phyloP scores from a whole-genome alignment of 2,113 vertebrate species.

The Procavia capensis region DNA sequence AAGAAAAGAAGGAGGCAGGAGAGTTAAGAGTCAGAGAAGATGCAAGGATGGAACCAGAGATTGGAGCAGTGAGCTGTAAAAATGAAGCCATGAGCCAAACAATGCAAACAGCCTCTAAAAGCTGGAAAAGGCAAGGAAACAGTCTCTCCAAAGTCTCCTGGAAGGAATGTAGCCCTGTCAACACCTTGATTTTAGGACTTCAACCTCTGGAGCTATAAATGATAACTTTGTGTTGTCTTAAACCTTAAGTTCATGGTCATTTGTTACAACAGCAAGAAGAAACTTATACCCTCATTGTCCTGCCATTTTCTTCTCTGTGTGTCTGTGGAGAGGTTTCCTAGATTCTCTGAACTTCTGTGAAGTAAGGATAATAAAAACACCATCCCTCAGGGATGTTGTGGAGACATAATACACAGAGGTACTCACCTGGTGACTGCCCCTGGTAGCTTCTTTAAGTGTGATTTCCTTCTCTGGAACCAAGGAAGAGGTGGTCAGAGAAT shows the following conservation, averaged over 20 bases:
- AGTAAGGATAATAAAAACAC: neutral
- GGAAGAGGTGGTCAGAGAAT: neutral
- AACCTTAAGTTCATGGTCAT: neutral
- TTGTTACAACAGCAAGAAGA: neutral
- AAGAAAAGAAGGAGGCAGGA: neutral
- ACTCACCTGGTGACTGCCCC: neutral
- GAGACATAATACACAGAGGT: neutral
- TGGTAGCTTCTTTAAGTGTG: neutral
- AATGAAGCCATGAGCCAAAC: neutral
- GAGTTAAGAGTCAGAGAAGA: neutral
- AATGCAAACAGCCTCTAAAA: neutral
- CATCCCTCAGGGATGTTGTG: neutral
- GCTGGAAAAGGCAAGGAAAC: neutral
- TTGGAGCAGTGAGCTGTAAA: neutral
- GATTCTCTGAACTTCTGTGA: neutral
- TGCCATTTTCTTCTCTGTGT: neutral
- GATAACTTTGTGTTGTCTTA: neutral
- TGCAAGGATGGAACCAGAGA: neutral
- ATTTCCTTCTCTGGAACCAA: neutral
- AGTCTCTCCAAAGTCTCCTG: neutral
- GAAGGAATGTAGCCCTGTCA: neutral
- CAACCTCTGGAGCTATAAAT: neutral
- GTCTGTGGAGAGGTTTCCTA: neutral
- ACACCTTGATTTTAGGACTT: neutral
- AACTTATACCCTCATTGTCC: neutral